A percentile compares a stretch with the other conserved stretches of the same genome.
phyloP scores from a whole-genome alignment of 2,113 vertebrate genomes.

The Coregonus clupeaformis region DNA sequence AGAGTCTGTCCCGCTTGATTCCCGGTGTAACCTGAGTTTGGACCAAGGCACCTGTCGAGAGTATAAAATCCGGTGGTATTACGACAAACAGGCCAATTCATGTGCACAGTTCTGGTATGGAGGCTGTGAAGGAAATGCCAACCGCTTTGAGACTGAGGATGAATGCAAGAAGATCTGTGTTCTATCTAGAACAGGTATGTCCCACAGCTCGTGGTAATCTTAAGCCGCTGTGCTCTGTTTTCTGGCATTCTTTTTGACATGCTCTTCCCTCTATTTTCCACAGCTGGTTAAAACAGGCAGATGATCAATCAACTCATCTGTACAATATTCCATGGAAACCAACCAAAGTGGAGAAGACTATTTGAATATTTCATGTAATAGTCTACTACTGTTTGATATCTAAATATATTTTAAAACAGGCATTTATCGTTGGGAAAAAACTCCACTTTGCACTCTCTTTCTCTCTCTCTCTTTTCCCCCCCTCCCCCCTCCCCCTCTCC shows the following conservation, averaged over 20 bases:
- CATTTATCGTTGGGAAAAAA: constrained; percentile 16
- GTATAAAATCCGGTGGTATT: constrained; percentile 82
- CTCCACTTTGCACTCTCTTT: neutral
- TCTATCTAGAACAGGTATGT: constrained; percentile 61
- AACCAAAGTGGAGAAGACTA: constrained; percentile 5
- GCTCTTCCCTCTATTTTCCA: constrained; percentile 9
- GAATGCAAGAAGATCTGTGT: constrained; percentile 80
- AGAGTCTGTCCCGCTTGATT: constrained; percentile 56
- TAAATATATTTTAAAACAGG: constrained; percentile 22
- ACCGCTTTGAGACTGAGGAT: constrained; percentile 80
- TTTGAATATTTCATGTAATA: constrained; percentile 11
- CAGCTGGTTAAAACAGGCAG: constrained; percentile 54
- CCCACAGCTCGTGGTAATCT: neutral
- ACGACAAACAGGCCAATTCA: constrained; percentile 82
- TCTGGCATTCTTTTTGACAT: neutral
- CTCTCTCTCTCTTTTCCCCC: neutral
- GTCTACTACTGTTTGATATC: constrained; percentile 6
- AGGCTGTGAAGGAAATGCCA: constrained; percentile 81
- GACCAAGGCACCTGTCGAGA: constrained; percentile 79
- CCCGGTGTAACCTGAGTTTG: constrained; percentile 69
- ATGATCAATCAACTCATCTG: neutral
- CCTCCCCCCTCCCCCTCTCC: too few species aligned
- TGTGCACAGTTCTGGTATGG: constrained; percentile 88
- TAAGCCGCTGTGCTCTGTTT: neutral
- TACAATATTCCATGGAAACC: constrained; percentile 15